Evolutionary conservation across 2,797 vertebrate species (phyloP), one percentile per base, ranked within the genome.

Genomic region (Netta rufina): DNA sequence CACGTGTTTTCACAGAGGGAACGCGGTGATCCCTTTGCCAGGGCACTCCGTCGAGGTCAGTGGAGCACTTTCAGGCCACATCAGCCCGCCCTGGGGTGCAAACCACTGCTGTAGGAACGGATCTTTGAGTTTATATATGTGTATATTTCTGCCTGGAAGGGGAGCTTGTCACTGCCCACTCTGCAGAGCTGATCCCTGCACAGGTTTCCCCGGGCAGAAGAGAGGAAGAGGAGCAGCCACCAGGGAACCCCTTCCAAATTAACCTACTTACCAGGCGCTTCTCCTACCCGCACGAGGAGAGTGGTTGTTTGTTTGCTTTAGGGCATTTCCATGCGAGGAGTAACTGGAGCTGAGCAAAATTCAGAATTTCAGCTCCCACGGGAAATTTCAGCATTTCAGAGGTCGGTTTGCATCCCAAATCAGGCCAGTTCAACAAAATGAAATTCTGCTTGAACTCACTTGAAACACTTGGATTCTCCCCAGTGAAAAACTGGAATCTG

Each of bases 341-440:
- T 47, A 90, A 79, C 71, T 17, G 82, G 95, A 96, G 61, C 81
- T 16, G 81, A 87, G 80, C 81, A 62, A 89, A 92, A 90, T 32
- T 21, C 11, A 13, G 75, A 90, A 85, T 43, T 92, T 78, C 84
- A 7, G 0, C 84, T 95, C 92, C 88, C 69, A 8, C 3, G 57
- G 88, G 94, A 82, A 89, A 90, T 94, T 43, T 87, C 80, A 74
- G 61, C 30, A 49, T 90, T 95, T 92, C 81, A 72, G 62, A 93
- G 75, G 78, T 69, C 14, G 3, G 81, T 67, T 70, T 83, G 61
- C 80, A 87, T 93, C 86, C 65, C 65, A 87, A 61, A 93, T 80
- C 69, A 87, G 84, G 74, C 81, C 86, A 72, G 33, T 90, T 93
- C 86, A 92, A 84, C 80, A 66, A 74, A 94, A 94, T 41, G 11